Conservation (phyloP, 35 echinoderm and acorn worm species). For the Apostichopus japonicus region DNA sequence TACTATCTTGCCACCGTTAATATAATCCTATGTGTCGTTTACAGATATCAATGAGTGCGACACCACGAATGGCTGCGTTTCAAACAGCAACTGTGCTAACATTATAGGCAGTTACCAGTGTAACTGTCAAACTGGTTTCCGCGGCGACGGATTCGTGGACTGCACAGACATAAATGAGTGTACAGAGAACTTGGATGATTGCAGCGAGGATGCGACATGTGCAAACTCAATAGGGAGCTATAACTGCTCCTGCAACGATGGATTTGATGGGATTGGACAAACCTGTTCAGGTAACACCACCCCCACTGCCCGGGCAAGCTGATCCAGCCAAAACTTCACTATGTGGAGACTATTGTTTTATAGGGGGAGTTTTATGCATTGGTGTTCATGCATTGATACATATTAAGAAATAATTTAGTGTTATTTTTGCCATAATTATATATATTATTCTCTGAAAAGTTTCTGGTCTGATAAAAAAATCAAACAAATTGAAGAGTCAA, state of each 20-base stretch:
- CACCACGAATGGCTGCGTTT: constrained; percentile 51
- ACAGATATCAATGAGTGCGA: constrained; percentile 86
- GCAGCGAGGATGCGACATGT: constrained; percentile 55
- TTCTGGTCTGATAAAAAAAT: too few species aligned
- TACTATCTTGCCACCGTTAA: too few species aligned
- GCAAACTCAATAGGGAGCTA: constrained; percentile 61
- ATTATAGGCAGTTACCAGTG: constrained; percentile 71
- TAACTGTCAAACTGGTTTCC: constrained; percentile 65
- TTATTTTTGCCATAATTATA: too few species aligned
- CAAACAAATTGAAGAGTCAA: too few species aligned
- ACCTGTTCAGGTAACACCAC: constrained; percentile 61
- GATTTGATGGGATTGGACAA: constrained; percentile 71
- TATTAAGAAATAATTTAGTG: too few species aligned
- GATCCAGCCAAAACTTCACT: too few species aligned
- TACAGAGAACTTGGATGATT: constrained; percentile 31
- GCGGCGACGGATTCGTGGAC: not conserved
- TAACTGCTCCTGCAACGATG: constrained; percentile 67
- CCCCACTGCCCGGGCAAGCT: too few species aligned
- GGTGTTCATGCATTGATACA: too few species aligned
- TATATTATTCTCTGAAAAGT: too few species aligned
- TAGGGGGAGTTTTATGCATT: too few species aligned
- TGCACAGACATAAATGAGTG: constrained; percentile 80
- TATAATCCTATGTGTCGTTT: not conserved
- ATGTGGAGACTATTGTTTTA: too few species aligned
- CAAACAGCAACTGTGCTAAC: constrained; percentile 66